Conservation (phyloP, 2,113 vertebrate genomes). For the Uria lomvia region DNA sequence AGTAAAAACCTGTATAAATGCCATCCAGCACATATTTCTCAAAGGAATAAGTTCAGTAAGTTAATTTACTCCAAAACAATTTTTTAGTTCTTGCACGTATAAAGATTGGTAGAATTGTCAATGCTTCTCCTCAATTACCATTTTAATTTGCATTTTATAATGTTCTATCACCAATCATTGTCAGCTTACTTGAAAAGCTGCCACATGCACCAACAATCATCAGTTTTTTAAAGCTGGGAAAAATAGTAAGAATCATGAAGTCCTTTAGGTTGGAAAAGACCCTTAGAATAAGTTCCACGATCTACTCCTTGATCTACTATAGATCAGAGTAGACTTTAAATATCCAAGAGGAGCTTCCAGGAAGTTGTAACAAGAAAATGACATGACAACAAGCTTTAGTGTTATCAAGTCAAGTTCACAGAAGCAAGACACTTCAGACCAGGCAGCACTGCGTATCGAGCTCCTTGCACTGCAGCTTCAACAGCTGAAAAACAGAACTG, state of each 20-base stretch:
- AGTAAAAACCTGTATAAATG: not conserved
- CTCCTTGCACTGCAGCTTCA: not conserved
- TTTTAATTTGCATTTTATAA: not conserved
- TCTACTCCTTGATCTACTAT: not conserved
- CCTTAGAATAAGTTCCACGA: not conserved
- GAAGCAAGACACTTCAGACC: not conserved
- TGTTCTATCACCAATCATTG: not conserved
- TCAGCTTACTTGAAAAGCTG: not conserved
- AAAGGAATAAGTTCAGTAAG: not conserved
- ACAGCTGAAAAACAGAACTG: not conserved
- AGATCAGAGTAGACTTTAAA: not conserved
- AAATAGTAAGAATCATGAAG: rapidly evolving
- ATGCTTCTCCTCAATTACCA: not conserved
- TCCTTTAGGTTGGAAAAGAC: not conserved
- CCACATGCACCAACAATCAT: not conserved
- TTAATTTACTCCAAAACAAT: not conserved
- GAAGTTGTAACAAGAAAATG: not conserved
- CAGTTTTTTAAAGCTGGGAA: rapidly evolving
- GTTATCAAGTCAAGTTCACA: not conserved
- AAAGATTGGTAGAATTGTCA: not conserved
- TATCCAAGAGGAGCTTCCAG: not conserved
- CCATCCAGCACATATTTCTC: not conserved
- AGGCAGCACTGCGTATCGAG: not conserved
- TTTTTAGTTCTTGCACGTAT: not conserved
- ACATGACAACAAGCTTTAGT: not conserved